Evolutionary conservation across 2,888 invertebrate genomes (phyloP), one percentile per base, ranked within the genome.

Genomic region (Drosophila sordidula): DNA sequence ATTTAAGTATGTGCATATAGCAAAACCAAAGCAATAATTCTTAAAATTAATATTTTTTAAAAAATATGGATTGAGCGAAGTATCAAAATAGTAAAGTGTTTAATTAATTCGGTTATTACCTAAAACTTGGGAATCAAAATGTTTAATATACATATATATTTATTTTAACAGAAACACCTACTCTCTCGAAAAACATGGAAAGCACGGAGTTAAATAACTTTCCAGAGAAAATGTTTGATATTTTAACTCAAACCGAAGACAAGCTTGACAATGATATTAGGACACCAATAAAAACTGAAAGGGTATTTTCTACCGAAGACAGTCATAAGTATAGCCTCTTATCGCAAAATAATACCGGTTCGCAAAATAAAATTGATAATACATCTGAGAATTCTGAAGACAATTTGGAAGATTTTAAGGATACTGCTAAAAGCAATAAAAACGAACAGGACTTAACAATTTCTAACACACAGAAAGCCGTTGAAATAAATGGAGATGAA

Each of bases 261-360:
- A n/a, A 55, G 1, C 18, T 14, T 1, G 34, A 8, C 36, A 22
- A 36, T 5, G 41, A 45, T 5, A 42, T 70, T 38, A 52, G 51
- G n/a, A 54, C 46, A 47, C 50, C 75, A 12, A 55, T 65, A 11
- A 61, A 36, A 18, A 61, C 65, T 18, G 39, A 65, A 8, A 74
- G 65, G 41, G 50, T 65, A 22, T 54, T 70, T 41, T 46, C 73
- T 5, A 65, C 61, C 6, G 65, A 74, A 44, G 56, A 36, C 0
- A 54, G 2, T 18, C 18, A 18, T 18, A 18, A 42, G 6, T 44
- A 57, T 3, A 22, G n/a, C 1, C 34, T 74, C 0, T 12, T 18
- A 8, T 12, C 69, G 0, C 34, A 56, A 9, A 8, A 9, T 9
- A 14, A 12, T 8, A 26, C 14, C 6, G 6, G 1, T 36, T 14